Base-by-base conservation (phyloP, 2,113 vertebrate genomes). In the Thymallus thymallus region DNA sequence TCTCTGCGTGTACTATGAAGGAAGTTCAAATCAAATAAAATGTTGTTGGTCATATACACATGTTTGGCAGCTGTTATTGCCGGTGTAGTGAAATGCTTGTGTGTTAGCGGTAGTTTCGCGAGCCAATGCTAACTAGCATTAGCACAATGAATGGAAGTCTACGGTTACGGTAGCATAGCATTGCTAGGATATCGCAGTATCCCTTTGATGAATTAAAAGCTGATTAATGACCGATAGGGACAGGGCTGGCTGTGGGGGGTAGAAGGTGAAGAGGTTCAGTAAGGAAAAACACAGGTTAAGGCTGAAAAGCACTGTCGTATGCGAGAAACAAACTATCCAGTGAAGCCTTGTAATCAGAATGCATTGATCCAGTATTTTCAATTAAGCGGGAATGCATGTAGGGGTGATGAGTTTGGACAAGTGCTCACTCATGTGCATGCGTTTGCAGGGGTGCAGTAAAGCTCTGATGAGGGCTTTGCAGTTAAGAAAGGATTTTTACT, bases 361-460 rank as follows among this genome's bases (percentile, higher is more conserved):
- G 78, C 58, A 84, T 75, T 79, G 73, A 82, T 84, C 76, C 77
- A 69, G 76, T 76, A 77, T 85, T 85, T 87, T 76, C 80, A 86
- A 81, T 84, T 78, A 85, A 81, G 73, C 55, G 69, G 55, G 71
- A 75, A 80, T 6, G 66, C 68, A 79, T 77, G 78, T 74, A 46
- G 68, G 67, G 61, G 75, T 64, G 60, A 65, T 76, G 41, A 83
- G 72, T 68, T 64, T 73, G 65, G 73, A 69, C 32, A 73, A 72
- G 41, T 29, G 41, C 45, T 61, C 73, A 76, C 62, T 78, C 79
- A 72, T 41, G 9, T 46, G 41, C 68, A 46, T 7, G 65, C 63
- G 45, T 46, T 72, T 75, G 74, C 61, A 46, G 66, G 66, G 41
- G 35, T 46, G n/a, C 51, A 60, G n/a, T 46, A 56, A 55, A 32